Percentiles rank a stretch among this genome's conserved stretches.
Evolutionary conservation across 2,888 invertebrate genomes (phyloP).

Genomic region (Petrolisthes cinctipes): DNA sequence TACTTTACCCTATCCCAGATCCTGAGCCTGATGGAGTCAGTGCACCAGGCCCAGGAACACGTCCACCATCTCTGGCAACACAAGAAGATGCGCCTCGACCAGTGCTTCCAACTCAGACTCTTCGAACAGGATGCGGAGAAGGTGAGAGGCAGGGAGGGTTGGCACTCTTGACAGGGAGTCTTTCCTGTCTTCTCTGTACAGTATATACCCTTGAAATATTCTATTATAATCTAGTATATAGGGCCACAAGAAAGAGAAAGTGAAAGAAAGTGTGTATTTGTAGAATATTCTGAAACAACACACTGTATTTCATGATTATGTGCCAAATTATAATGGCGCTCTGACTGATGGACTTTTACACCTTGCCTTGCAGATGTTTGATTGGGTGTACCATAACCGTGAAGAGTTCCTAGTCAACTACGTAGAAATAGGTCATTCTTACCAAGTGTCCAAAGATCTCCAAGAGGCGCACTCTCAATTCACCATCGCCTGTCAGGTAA

Average conservation of each 20-base stretch:
- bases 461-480: slow-evolving; percentile 97
- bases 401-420: slow-evolving; percentile 95
- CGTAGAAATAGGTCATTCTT: slow-evolving; percentile 94
- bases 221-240: too few species aligned
- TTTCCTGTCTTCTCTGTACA: too few species aligned
- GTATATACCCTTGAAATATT: too few species aligned
- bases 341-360: too few species aligned
- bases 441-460: slow-evolving; percentile 88
- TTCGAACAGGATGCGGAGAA: slow-evolving; percentile 98
- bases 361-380: slow-evolving; percentile 82
- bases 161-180: not conserved
- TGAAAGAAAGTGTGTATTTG: too few species aligned
- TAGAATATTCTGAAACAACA: too few species aligned
- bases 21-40: slow-evolving; percentile 75
- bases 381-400: slow-evolving; percentile 96
- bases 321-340: too few species aligned
- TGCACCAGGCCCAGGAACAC: slow-evolving; percentile 90
- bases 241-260: too few species aligned
- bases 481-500: slow-evolving; percentile 84
- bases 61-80: slow-evolving; percentile 94
- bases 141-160: slow-evolving; percentile 72
- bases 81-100: slow-evolving; percentile 93
- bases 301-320: too few species aligned
- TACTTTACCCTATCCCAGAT: slow-evolving; percentile 66
- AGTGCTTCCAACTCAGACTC: slow-evolving; percentile 93